phyloP scores from a whole-genome alignment of 2,888 invertebrate species.

The Dexiosoma caninum region DNA sequence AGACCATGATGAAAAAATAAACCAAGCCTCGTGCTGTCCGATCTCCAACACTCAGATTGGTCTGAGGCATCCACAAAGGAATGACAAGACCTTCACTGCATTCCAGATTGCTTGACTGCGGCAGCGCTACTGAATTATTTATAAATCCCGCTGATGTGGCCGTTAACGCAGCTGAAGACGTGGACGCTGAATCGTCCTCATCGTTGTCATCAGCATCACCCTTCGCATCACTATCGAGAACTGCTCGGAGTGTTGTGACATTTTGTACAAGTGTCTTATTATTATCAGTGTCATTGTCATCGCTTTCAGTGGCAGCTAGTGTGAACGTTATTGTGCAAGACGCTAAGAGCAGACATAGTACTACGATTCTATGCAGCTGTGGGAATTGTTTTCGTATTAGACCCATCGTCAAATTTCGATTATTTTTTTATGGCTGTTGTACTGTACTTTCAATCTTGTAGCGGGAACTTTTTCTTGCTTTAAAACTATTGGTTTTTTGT shows the following conservation, averaged over 20 bases:
- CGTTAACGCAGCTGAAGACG: background rate
- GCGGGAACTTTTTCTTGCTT: background rate
- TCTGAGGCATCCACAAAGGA: constrained; percentile 92
- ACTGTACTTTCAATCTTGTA: constrained; percentile 21
- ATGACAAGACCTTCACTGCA: constrained; percentile 93
- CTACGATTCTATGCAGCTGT: constrained; percentile 58
- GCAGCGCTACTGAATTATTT: constrained; percentile 58
- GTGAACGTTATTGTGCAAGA: constrained; percentile 70
- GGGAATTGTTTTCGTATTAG: constrained; percentile 33
- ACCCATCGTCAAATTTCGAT: constrained; percentile 43
- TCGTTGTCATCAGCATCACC: constrained; percentile 1
- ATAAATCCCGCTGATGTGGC: constrained; percentile 30
- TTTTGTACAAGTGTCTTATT: constrained; percentile 35
- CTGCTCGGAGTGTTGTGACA: constrained; percentile 30
- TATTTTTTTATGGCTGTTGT: no score
- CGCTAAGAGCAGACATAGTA: constrained; percentile 68
- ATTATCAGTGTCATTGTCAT: constrained; percentile 32
- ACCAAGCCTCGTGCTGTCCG: constrained; percentile 90
- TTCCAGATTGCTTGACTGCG: constrained; percentile 39
- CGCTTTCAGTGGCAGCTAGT: constrained; percentile 63
- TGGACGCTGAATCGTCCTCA: background rate
- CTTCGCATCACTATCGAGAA: constrained; percentile 33
- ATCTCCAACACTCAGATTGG: constrained; percentile 86
- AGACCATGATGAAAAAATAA: constrained; percentile 93
- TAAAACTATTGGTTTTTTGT: no score